Percentiles rank a stretch among this genome's conserved stretches.
Conservation (phyloP, 2,797 vertebrate genomes). For the Eospalax fontanierii region DNA sequence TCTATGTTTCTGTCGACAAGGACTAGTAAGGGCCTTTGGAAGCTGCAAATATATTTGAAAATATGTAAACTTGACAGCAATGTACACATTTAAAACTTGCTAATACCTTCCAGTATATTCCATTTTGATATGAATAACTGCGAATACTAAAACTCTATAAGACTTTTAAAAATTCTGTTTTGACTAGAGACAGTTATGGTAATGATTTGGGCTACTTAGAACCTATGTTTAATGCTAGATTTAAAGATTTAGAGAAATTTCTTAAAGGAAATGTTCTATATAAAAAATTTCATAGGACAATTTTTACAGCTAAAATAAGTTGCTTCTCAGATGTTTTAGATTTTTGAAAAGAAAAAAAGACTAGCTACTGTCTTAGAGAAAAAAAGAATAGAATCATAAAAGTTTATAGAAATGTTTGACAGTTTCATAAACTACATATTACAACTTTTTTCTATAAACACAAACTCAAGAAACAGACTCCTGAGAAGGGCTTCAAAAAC, state of each 20-base stretch:
- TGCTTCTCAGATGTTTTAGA: conserved; percentile 33
- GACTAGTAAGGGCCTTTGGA: conserved; percentile 97
- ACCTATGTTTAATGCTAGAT: not conserved
- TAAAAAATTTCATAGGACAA: conserved; percentile 43
- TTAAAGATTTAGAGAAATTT: not conserved
- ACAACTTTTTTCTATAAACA: conserved; percentile 44
- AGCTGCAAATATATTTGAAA: conserved; percentile 91
- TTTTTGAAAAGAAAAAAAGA: not conserved
- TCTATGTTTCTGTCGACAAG: conserved; percentile 98
- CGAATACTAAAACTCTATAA: not conserved
- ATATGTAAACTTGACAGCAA: conserved; percentile 67
- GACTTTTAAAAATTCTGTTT: conserved; percentile 38
- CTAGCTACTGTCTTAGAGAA: conserved; percentile 18
- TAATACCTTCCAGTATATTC: conserved; percentile 28
- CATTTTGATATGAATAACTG: conserved; percentile 63
- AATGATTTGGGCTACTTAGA: conserved; percentile 22
- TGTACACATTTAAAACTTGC: conserved; percentile 55
- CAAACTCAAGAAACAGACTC: conserved; percentile 38
- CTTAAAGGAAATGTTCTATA: not conserved
- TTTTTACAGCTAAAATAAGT: conserved; percentile 58
- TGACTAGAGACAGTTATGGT: conserved; percentile 49
- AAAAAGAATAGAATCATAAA: conserved; percentile 51
- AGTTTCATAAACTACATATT: conserved; percentile 53
- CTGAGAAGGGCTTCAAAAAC: not conserved
- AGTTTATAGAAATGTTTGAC: conserved; percentile 55